Evolutionary conservation across 2,888 invertebrate genomes (phyloP).

Genomic region (Pantelozetes paolii): DNA sequence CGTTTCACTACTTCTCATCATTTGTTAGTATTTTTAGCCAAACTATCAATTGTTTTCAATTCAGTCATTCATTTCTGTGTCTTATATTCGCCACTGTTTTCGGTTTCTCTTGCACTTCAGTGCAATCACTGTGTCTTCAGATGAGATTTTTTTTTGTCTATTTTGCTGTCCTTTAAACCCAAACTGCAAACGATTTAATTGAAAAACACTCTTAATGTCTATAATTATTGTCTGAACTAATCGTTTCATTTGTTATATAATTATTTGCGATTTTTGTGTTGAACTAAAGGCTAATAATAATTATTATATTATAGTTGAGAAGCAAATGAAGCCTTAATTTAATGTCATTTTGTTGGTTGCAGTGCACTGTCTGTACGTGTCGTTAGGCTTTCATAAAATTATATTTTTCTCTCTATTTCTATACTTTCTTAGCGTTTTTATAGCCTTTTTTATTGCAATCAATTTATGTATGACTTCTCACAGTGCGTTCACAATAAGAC

Average conservation of each 20-base stretch:
- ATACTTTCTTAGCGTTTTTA: not conserved
- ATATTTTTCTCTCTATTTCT: not conserved
- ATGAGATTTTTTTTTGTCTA: not conserved
- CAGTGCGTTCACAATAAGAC: not conserved
- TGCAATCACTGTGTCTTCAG: too few species aligned
- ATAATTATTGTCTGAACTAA: not conserved
- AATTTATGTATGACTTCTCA: too few species aligned
- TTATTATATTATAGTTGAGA: not conserved
- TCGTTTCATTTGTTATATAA: not conserved
- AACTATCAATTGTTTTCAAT: too few species aligned
- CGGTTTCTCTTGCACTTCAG: too few species aligned
- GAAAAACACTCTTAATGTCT: not conserved
- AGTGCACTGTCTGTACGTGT: not conserved
- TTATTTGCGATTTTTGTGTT: not conserved
- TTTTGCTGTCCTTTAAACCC: not conserved
- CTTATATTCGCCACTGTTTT: too few species aligned
- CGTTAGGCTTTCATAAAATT: not conserved
- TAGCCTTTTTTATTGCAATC: too few species aligned
- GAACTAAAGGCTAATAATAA: not conserved
- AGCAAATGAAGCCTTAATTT: not conserved
- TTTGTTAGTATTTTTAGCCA: too few species aligned
- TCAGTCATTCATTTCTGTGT: too few species aligned
- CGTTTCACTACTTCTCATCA: too few species aligned
- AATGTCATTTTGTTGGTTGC: not conserved
- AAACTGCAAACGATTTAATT: not conserved